These are phyloP conservation scores for Junonia oenone DNA, from an alignment of 2,888 invertebrate species.

Conservation along the genomic window DNA sequence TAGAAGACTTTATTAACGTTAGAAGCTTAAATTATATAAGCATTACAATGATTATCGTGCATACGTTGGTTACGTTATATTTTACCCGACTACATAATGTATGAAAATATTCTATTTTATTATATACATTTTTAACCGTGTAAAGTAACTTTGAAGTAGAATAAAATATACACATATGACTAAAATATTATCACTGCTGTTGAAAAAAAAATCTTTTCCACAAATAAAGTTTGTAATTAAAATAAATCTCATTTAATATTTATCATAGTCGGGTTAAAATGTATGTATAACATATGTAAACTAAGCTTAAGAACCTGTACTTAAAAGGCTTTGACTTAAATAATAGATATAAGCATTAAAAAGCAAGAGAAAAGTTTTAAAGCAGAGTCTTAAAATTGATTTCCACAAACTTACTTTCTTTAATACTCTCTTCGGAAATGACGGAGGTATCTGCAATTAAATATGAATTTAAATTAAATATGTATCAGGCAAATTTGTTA, in stretches of 20 bases:
- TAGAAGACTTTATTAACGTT: not conserved
- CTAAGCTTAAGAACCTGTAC: not conserved
- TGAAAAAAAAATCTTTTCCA: too few relatives aligned
- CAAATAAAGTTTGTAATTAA: not conserved
- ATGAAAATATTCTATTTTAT: not conserved
- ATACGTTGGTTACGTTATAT: not conserved
- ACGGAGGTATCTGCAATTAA: conserved; percentile 16
- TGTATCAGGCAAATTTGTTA: not conserved
- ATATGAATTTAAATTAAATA: not conserved
- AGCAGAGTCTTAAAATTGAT: not conserved
- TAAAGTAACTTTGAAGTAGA: too few relatives aligned
- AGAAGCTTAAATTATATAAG: not conserved
- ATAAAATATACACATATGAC: too few relatives aligned
- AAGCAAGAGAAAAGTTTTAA: not conserved
- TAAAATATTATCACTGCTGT: too few relatives aligned
- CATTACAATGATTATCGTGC: not conserved
- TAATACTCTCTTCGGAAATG: not conserved
- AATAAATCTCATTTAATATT: not conserved
- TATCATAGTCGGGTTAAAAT: not conserved
- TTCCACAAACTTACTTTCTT: conserved; percentile 12
- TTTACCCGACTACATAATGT: not conserved
- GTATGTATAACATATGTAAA: not conserved
- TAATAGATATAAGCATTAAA: not conserved
- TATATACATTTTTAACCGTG: too few relatives aligned
- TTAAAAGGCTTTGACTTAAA: not conserved